phyloP scores from a whole-genome alignment of 2,113 vertebrate genomes.

The Ibidorhyncha struthersii region DNA sequence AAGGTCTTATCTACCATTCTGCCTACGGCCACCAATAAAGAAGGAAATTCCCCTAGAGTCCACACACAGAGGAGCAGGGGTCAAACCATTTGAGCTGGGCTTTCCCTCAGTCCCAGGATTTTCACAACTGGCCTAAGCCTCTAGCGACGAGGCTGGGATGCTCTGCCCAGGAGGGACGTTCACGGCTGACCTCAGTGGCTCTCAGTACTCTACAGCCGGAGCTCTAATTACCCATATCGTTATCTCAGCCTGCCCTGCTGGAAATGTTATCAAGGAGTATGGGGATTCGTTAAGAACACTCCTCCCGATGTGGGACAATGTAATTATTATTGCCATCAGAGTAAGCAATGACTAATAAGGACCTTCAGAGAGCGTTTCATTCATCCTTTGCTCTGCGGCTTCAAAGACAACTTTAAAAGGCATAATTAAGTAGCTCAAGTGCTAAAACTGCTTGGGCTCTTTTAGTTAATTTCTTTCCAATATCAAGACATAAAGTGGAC shows the following conservation, averaged over 20 bases:
- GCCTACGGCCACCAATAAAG: background rate
- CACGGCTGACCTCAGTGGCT: background rate
- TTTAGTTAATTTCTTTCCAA: conserved; percentile 55
- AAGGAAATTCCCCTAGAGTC: background rate
- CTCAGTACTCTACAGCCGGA: background rate
- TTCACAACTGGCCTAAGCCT: background rate
- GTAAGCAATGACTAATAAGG: conserved; percentile 52
- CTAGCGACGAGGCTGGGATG: background rate
- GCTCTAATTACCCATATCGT: conserved; percentile 13
- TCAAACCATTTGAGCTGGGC: background rate
- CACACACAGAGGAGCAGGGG: background rate
- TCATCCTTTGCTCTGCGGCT: background rate
- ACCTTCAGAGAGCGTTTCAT: conserved; percentile 9
- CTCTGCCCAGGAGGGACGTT: background rate
- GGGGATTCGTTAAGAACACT: background rate
- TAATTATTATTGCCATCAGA: conserved; percentile 64
- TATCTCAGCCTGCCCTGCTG: background rate
- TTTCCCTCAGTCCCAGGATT: background rate
- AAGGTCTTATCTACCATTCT: background rate
- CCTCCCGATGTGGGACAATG: background rate
- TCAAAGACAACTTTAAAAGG: conserved; percentile 66
- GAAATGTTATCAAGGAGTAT: background rate
- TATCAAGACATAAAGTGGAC: conserved; percentile 43
- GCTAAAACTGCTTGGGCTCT: conserved; percentile 26
- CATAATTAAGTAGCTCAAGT: conserved; percentile 65